Evolutionary conservation across 2,797 vertebrate species (phyloP), one percentile per base, ranked within the genome.

Genomic region (Tamandua tetradactyla): DNA sequence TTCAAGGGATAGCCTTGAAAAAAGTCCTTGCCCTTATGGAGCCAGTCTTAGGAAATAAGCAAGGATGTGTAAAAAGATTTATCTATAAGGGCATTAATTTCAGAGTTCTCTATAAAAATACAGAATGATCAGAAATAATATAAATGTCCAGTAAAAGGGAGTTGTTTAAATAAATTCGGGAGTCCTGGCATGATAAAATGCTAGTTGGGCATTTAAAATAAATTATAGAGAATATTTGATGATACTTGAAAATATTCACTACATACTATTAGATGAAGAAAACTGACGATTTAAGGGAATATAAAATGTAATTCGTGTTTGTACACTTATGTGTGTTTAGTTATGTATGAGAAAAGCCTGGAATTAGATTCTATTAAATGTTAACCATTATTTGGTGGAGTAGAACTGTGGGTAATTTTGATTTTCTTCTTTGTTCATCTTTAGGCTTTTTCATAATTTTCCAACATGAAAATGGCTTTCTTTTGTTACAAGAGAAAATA

Each of bases 351-450:
- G 47, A 85, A 94, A 93, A 14, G 76, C 27, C 62, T 79, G 17
- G 32, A 89, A 92, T 79, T 37, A 79, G 71, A 59, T 35, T 62
- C 30, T 85, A 20, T 79, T 79, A 87, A 93, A 62, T 61, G 49
- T 57, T 69, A 76, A 52, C 62, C 47, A 30, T 89, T 95, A 78
- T 78, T 87, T 35, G 87, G 57, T 75, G n/a, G 78, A 86, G 74
- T 55, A 91, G 59, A 95, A 82, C 5, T 76, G 42, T 81, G 72
- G 27, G 22, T 93, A 68, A 57, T 83, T 93, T 90, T 89, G 18
- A 79, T 94, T 93, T 94, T 90, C 86, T 71, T 86, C 25, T 89
- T 79, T 69, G 44, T 86, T 49, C 25, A 17, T 85, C n/a, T 88
- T 82, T 11, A 66, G 20, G 40, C 32, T 3, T 94, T 81, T 81